Evolutionary conservation across 92 coral and sea anemone species (phyloP).

Genomic region (Palythoa grandiflora): DNA sequence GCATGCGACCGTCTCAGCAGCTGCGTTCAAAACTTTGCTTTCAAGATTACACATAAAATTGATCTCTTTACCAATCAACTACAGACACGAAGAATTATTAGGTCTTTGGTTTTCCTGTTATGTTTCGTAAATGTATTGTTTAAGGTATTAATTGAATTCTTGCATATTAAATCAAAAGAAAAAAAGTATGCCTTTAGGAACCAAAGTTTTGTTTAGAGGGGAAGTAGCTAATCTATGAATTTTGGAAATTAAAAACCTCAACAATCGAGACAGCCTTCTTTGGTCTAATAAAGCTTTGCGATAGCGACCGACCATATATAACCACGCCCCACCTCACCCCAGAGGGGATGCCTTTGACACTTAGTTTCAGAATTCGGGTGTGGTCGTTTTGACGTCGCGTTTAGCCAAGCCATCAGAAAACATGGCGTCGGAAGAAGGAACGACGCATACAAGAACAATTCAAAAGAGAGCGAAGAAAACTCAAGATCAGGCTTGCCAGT

Average conservation of each 20-base stretch:
- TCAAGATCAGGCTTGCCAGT: constrained; percentile 99
- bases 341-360: constrained; percentile 51
- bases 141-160: too few relatives aligned
- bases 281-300: too few relatives aligned
- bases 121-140: too few relatives aligned
- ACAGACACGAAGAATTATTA: too few relatives aligned
- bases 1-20: neutral
- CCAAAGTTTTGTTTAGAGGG: too few relatives aligned
- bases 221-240: neutral
- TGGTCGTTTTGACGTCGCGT: constrained; percentile 88
- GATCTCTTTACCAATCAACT: too few relatives aligned
- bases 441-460: constrained; percentile 88
- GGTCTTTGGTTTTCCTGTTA: too few relatives aligned
- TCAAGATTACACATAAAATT: too few relatives aligned
- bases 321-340: constrained; percentile 58
- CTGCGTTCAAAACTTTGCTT: neutral
- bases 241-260: neutral
- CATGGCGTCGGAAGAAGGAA: constrained; percentile 98
- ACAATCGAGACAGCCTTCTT: neutral
- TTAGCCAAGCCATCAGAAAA: constrained; percentile 77
- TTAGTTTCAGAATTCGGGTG: constrained; percentile 82
- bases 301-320: neutral
- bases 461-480: constrained; percentile 95
- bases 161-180: too few relatives aligned
- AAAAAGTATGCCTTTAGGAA: too few relatives aligned